These are phyloP conservation scores for Quadroppia sp. DNA, from an alignment of 2,888 invertebrate species.

Conservation along the genomic window DNA sequence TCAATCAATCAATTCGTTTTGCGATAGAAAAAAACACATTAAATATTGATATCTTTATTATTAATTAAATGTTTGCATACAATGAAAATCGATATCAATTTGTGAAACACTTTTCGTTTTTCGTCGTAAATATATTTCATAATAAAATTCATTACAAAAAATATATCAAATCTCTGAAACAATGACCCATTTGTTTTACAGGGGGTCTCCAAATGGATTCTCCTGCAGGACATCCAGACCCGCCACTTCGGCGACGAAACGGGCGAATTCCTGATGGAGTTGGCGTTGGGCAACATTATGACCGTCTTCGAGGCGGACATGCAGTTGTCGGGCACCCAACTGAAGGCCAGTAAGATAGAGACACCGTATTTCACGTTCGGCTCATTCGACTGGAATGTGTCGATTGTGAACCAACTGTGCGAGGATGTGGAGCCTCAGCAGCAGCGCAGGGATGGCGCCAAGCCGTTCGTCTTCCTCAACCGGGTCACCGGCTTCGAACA, in stretches of 20 bases:
- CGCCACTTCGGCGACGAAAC: constrained; percentile 72
- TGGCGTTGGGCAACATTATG: constrained; percentile 69
- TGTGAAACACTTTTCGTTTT: too few species aligned
- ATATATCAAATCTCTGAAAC: too few species aligned
- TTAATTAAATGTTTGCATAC: too few species aligned
- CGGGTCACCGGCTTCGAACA: constrained; percentile 76
- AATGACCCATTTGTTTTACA: constrained; percentile 56
- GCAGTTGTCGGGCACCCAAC: constrained; percentile 16
- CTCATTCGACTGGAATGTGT: constrained; percentile 74
- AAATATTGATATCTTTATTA: too few species aligned
- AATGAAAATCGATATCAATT: too few species aligned
- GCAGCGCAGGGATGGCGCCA: background rate
- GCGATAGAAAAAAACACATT: too few species aligned
- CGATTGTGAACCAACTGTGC: constrained; percentile 49
- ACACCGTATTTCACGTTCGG: constrained; percentile 71
- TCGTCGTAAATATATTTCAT: too few species aligned
- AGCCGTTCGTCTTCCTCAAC: constrained; percentile 56
- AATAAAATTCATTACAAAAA: too few species aligned
- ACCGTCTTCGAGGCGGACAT: constrained; percentile 71
- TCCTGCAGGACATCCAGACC: constrained; percentile 65
- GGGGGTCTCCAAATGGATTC: constrained; percentile 68
- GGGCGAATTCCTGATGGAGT: constrained; percentile 73
- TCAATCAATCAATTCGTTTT: too few species aligned
- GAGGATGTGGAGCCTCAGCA: too few species aligned
- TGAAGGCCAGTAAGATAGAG: constrained; percentile 55